Evolutionary conservation across 2,888 invertebrate species (phyloP).

Genomic region (Lasioglossum lativentre): DNA sequence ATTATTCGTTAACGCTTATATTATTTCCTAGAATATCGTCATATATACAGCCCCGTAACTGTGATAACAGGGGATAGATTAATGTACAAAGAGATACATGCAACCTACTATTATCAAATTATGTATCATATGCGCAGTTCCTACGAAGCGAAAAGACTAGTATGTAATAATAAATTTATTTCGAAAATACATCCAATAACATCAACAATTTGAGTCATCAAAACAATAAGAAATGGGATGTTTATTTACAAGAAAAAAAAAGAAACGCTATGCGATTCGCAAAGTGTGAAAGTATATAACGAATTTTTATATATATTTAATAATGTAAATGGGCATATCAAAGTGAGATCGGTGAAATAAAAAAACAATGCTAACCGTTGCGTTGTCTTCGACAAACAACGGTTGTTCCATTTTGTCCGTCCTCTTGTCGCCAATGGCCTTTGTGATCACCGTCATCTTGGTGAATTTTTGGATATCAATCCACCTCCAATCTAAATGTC

Average conservation of each 20-base stretch:
- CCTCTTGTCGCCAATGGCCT: slow-evolving; percentile 90
- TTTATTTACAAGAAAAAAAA: slow-evolving; percentile 23
- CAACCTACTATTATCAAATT: slow-evolving; percentile 20
- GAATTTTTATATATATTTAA: background rate
- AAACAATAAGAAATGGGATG: background rate
- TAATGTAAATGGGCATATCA: background rate
- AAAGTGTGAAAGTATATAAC: background rate
- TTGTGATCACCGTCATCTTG: slow-evolving; percentile 92
- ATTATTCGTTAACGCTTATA: background rate
- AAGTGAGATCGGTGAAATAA: background rate
- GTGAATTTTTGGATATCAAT: slow-evolving; percentile 24
- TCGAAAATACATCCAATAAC: background rate
- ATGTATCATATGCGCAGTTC: background rate
- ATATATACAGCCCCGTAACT: background rate
- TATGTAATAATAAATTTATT: background rate
- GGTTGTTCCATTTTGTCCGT: slow-evolving; percentile 88
- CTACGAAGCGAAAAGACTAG: background rate
- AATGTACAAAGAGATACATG: background rate
- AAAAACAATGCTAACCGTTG: slow-evolving; percentile 78
- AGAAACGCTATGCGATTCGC: background rate
- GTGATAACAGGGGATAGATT: slow-evolving; percentile 8
- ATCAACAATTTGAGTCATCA: background rate
- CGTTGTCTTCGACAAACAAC: slow-evolving; percentile 86
- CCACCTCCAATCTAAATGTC: slow-evolving; percentile 12
- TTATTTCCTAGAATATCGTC: background rate